Conservation (phyloP, 2,113 vertebrate species). For the Labrus mixtus region DNA sequence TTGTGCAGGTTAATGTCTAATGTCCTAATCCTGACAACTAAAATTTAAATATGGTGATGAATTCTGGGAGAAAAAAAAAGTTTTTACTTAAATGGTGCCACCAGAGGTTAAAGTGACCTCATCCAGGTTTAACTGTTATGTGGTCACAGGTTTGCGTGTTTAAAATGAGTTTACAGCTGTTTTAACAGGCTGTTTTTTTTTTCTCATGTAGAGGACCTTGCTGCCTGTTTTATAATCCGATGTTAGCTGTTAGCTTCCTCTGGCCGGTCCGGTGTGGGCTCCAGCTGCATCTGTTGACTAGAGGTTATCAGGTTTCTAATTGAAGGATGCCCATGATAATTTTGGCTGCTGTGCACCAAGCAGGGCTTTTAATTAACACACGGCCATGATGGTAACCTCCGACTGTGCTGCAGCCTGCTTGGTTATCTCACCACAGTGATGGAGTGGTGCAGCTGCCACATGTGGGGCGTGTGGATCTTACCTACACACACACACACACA, state of each 20-base stretch:
- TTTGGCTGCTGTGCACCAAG: slow-evolving; percentile 62
- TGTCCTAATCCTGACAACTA: neutral
- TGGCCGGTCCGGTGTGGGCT: slow-evolving; percentile 36
- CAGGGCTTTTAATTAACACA: slow-evolving; percentile 76
- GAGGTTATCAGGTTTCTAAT: slow-evolving; percentile 74
- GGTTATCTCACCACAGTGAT: slow-evolving; percentile 58
- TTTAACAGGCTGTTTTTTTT: slow-evolving; percentile 47
- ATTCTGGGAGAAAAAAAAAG: neutral
- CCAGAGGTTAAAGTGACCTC: slow-evolving; percentile 25
- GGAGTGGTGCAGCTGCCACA: slow-evolving; percentile 55
- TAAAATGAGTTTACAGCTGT: slow-evolving; percentile 36
- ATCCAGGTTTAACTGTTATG: slow-evolving; percentile 11
- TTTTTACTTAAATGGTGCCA: neutral
- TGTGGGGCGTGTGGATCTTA: slow-evolving; percentile 17
- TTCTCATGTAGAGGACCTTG: slow-evolving; percentile 19
- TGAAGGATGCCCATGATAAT: slow-evolving; percentile 75
- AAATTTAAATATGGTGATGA: neutral
- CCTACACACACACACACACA: slow-evolving; percentile 1
- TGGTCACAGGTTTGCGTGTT: slow-evolving; percentile 44
- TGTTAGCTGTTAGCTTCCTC: slow-evolving; percentile 47
- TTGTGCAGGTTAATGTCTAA: neutral
- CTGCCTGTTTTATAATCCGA: slow-evolving; percentile 39
- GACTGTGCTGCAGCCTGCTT: slow-evolving; percentile 48
- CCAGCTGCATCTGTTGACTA: slow-evolving; percentile 66
- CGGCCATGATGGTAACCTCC: slow-evolving; percentile 63